Evolutionary conservation across 2,888 invertebrate species (phyloP), one percentile per base, ranked within the genome.

Genomic region (Cybosia mesomella): DNA sequence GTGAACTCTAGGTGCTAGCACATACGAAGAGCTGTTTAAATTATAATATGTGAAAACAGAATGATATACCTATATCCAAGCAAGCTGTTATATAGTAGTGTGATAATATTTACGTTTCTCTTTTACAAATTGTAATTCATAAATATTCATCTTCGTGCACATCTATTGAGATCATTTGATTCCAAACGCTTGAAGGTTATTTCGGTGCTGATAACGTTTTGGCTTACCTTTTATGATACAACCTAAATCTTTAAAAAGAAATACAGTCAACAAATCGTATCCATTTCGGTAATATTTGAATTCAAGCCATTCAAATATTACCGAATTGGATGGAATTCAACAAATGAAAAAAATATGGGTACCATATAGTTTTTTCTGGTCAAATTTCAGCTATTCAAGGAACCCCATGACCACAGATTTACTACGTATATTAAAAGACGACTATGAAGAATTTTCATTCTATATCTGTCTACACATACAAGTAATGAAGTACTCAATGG

Each of bases 31-130:
- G 61, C 55, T 55, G 57, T 68, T 70, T 59, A 72, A 80, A 80
- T 80, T 77, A 36, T 71, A 80, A 79, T 80, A 76, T 58, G 70
- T 62, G 71, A 55, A 39, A 32, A 62, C 70, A 61, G 64, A 70
- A 62, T 39, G 32, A 58, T 32, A 62, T 73, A 67, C 24, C 15
- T 21, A 13, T 67, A 72, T 61, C 60, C 49, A 72, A 34, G 49
- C 32, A 70, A 60, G 5, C 5, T 76, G 71, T 71, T 70, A 66
- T 76, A 68, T 74, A 66, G 61, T 61, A 64, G 65, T 70, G 74
- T 68, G 65, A 67, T 73, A 70, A 67, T 68, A 71, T 66, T 73
- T 59, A 66, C 62, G 67, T 61, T 15, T 21, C 36, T 53, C 1
- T 49, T 43, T 32, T 15, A 28, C 43, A 43, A 43, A 53, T 9